Percentiles rank a stretch among this genome's conserved stretches.
Conservation (phyloP, 2,888 invertebrate genomes). For the Bombylius major region DNA sequence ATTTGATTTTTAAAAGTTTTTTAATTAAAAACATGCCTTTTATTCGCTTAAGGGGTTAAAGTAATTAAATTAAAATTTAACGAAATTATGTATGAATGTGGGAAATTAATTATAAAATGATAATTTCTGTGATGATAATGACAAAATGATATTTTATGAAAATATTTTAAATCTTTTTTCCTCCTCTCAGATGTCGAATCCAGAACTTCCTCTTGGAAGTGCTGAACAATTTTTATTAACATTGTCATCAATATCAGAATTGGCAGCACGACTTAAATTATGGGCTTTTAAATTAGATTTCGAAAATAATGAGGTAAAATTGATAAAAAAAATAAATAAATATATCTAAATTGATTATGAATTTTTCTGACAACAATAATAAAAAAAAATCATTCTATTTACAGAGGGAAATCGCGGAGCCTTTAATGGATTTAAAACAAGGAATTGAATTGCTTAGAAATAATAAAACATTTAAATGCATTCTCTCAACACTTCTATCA, state of each 20-base stretch:
- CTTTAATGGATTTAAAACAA: constrained; percentile 95
- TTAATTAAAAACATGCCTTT: no score
- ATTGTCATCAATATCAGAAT: constrained; percentile 87
- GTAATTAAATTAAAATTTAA: no score
- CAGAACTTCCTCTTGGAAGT: constrained; percentile 51
- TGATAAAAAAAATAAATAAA: not conserved
- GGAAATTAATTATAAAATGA: no score
- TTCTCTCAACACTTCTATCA: constrained; percentile 83
- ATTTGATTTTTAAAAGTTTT: no score
- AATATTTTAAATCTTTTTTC: not conserved
- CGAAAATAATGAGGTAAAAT: constrained; percentile 78
- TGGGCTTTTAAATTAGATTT: constrained; percentile 99
- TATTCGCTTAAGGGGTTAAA: no score
- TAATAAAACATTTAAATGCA: constrained; percentile 90
- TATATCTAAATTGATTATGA: not conserved
- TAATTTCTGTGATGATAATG: no score
- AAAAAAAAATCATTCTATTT: constrained; percentile 14
- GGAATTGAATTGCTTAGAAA: constrained; percentile 83
- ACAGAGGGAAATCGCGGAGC: constrained; percentile 92
- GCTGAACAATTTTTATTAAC: constrained; percentile 98
- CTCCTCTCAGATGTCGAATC: constrained; percentile 26
- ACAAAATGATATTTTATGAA: no score
- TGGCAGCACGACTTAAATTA: constrained; percentile 81
- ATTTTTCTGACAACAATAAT: no score
- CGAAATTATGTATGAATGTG: no score